Conservation (phyloP, 1,140 invertebrate species). For the Bombus sylvicola region DNA sequence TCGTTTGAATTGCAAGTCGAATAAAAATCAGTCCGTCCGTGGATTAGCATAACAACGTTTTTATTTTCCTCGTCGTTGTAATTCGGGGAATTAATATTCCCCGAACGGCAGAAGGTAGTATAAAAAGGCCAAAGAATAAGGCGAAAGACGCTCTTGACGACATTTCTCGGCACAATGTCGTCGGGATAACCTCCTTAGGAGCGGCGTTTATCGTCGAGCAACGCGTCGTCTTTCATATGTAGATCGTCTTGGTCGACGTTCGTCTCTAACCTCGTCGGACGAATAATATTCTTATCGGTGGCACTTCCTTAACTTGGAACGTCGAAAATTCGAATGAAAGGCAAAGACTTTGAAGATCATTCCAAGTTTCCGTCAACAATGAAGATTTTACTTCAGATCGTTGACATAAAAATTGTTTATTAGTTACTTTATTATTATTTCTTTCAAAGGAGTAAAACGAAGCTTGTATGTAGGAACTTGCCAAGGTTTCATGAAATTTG, state of each 20-base stretch:
- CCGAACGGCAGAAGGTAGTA: not conserved
- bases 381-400: not conserved
- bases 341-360: not conserved
- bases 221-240: slow-evolving; percentile 16
- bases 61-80: slow-evolving; percentile 20
- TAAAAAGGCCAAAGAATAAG: not conserved
- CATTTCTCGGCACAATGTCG: slow-evolving; percentile 4
- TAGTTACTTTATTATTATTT: not conserved
- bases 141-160: not conserved
- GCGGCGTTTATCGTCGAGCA: not conserved
- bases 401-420: not conserved
- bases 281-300: slow-evolving; percentile 15
- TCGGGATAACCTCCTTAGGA: not conserved
- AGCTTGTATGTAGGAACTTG: no score
- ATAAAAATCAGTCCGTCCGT: slow-evolving; percentile 16
- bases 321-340: not conserved
- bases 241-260: slow-evolving; percentile 9
- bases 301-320: not conserved
- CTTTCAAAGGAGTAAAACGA: not conserved
- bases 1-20: slow-evolving; percentile 39
- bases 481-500: no score
- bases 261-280: not conserved
- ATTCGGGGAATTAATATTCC: slow-evolving; percentile 33
- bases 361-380: not conserved
- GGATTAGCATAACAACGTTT: slow-evolving; percentile 36